Conservation (phyloP, 2,113 vertebrate species). For the Lophura nycthemera region DNA sequence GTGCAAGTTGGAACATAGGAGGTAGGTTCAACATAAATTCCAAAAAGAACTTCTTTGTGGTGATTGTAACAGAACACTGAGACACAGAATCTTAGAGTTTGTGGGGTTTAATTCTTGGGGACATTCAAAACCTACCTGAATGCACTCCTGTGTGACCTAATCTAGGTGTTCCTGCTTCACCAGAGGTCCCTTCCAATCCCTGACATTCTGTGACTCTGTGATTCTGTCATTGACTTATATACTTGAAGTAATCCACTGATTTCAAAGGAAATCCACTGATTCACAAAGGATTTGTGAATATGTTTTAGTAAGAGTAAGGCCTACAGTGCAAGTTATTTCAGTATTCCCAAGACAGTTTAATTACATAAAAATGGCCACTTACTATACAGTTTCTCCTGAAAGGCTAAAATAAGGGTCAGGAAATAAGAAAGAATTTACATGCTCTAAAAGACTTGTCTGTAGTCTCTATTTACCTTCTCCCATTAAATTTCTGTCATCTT, state of each 20-base stretch:
- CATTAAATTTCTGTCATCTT: background rate
- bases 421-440: background rate
- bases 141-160: no score
- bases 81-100: no score
- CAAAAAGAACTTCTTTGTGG: no score
- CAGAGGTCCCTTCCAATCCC: no score
- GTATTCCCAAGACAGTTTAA: background rate
- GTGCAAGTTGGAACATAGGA: no score
- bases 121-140: no score
- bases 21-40: no score
- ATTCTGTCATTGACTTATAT: background rate
- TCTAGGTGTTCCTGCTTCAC: no score
- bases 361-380: constrained; percentile 8
- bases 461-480: background rate
- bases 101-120: no score
- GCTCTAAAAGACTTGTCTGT: background rate
- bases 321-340: background rate
- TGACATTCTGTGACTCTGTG: no score
- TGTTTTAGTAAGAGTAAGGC: background rate
- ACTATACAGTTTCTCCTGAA: background rate
- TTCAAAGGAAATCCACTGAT: background rate
- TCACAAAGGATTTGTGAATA: background rate
- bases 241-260: background rate
- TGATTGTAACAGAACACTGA: no score
- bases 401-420: background rate